Evolutionary conservation across 2,797 vertebrate genomes (phyloP).

Genomic region (Knipowitschia caucasica): DNA sequence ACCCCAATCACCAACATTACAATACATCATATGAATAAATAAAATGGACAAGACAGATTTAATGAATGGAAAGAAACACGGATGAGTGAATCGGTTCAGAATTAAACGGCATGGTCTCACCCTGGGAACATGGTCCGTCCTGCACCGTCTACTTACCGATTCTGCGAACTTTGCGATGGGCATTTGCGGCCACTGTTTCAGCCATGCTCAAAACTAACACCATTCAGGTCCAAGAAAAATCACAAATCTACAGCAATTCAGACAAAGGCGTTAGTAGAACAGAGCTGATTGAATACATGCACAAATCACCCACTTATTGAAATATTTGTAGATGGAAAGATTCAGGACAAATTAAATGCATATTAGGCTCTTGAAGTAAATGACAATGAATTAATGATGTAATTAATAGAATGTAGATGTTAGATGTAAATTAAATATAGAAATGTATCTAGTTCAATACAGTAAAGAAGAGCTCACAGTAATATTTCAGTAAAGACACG

Average conservation of each 20-base stretch:
- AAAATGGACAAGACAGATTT: not conserved
- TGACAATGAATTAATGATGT: too few relatives aligned
- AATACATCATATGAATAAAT: not conserved
- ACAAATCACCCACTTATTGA: constrained; percentile 80
- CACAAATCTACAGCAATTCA: constrained; percentile 89
- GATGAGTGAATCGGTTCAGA: not conserved
- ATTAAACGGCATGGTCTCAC: not conserved
- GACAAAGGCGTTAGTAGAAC: constrained; percentile 85
- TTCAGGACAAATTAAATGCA: constrained; percentile 26
- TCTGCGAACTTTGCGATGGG: constrained; percentile 75
- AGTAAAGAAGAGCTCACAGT: not conserved
- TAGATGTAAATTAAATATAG: not conserved
- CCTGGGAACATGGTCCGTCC: constrained; percentile 3
- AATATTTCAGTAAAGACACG: not conserved
- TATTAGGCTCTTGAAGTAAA: too few relatives aligned
- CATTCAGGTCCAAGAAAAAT: constrained; percentile 84
- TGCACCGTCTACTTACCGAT: constrained; percentile 83
- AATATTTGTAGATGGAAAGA: constrained; percentile 29
- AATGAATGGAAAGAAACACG: not conserved
- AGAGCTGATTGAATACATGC: constrained; percentile 66
- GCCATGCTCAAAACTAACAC: constrained; percentile 92
- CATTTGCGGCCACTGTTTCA: constrained; percentile 69
- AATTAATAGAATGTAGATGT: constrained; percentile 5
- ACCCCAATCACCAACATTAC: constrained; percentile 4
- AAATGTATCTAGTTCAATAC: not conserved